Percentiles rank a stretch among this genome's conserved stretches.
Conservation (phyloP, 2,797 vertebrate species). For the Calcarius lapponicus region DNA sequence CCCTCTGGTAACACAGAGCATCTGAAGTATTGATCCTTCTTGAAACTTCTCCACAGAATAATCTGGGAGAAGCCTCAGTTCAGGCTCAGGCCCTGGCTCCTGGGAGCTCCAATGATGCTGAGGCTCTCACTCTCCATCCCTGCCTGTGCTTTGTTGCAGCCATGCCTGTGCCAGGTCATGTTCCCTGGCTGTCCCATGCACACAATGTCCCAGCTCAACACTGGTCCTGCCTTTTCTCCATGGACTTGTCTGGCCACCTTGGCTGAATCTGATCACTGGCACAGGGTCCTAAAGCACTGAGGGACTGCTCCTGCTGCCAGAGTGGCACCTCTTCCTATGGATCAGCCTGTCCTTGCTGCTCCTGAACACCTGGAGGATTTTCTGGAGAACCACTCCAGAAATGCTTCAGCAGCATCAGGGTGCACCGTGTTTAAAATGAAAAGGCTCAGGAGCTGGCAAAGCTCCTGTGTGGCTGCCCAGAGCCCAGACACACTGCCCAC, state of each 20-base stretch:
- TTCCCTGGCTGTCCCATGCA: neutral
- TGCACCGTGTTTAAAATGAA: neutral
- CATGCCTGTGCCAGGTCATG: neutral
- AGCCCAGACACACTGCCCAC: neutral
- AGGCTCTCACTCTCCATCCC: neutral
- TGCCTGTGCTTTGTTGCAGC: neutral
- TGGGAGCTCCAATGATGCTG: neutral
- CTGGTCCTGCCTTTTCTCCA: accelerated
- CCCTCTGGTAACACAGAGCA: neutral
- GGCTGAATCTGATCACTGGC: neutral
- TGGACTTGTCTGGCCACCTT: neutral
- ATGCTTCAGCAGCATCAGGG: neutral
- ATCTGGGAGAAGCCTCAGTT: neutral
- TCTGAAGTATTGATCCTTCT: neutral
- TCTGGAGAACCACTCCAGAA: neutral
- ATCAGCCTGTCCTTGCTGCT: neutral
- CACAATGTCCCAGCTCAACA: neutral
- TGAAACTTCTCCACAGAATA: neutral
- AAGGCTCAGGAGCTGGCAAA: neutral
- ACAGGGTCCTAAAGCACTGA: neutral
- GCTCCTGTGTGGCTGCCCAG: neutral
- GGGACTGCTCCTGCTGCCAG: neutral
- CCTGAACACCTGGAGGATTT: neutral
- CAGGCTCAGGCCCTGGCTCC: neutral
- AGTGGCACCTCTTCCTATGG: neutral